Conservation (phyloP, 2,888 invertebrate species). For the Barypeithes pellucidus region DNA sequence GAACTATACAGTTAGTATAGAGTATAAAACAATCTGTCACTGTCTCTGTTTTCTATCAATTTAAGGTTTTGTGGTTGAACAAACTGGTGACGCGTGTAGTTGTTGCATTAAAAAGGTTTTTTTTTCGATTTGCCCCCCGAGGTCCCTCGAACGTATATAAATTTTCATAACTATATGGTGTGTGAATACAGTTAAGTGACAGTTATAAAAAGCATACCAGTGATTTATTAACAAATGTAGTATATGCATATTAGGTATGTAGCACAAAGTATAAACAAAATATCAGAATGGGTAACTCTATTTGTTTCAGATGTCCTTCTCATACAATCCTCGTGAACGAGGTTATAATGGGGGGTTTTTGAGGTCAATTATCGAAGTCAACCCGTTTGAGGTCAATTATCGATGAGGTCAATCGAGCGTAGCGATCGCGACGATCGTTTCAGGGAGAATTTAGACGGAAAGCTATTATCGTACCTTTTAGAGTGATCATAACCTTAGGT, state of each 20-base stretch:
- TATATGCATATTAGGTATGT: slow-evolving; percentile 59
- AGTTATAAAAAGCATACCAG: slow-evolving; percentile 1
- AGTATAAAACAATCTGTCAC: too few species aligned
- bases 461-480: slow-evolving; percentile 44
- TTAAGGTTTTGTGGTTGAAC: too few species aligned
- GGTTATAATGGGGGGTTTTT: neutral
- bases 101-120: too few species aligned
- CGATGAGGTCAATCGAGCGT: neutral
- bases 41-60: too few species aligned
- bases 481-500: slow-evolving; percentile 31
- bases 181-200: neutral
- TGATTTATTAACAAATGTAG: slow-evolving; percentile 24
- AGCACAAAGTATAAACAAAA: slow-evolving; percentile 57
- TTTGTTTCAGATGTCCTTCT: slow-evolving; percentile 63
- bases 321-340: slow-evolving; percentile 60
- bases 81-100: too few species aligned
- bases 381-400: too few species aligned
- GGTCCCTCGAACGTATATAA: too few species aligned
- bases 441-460: slow-evolving; percentile 30
- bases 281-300: slow-evolving; percentile 61
- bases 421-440: slow-evolving; percentile 8
- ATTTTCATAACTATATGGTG: slow-evolving; percentile 4
- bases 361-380: too few species aligned
- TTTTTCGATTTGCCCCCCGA: too few species aligned
- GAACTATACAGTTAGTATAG: too few species aligned